phyloP scores from a whole-genome alignment of 2,888 invertebrate genomes.

The Axea sp. region DNA sequence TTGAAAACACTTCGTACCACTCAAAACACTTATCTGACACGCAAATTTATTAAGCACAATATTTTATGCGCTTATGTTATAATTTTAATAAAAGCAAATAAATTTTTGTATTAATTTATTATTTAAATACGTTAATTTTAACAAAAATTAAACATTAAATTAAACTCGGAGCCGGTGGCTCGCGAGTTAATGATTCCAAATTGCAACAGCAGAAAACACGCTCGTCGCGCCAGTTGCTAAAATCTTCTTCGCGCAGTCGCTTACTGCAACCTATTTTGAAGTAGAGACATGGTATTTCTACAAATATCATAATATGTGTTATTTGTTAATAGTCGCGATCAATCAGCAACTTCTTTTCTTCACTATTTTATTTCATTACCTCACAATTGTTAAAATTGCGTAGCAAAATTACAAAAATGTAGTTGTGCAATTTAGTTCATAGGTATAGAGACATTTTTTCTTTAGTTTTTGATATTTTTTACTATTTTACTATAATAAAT shows the following conservation, averaged over 20 bases:
- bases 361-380: too few relatives aligned
- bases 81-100: too few relatives aligned
- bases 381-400: too few relatives aligned
- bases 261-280: slow-evolving; percentile 59
- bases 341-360: too few relatives aligned
- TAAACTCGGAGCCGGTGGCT: slow-evolving; percentile 58
- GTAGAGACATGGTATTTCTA: slow-evolving; percentile 45
- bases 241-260: slow-evolving; percentile 57
- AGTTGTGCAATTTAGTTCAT: too few relatives aligned
- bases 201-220: slow-evolving; percentile 35
- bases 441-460: too few relatives aligned
- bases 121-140: not conserved
- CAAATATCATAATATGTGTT: slow-evolving; percentile 31
- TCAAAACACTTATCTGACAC: slow-evolving; percentile 17
- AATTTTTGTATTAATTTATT: too few relatives aligned
- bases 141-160: slow-evolving; percentile 31
- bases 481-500: too few relatives aligned
- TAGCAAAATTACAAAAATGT: too few relatives aligned
- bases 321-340: too few relatives aligned
- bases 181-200: slow-evolving; percentile 53
- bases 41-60: slow-evolving; percentile 2
- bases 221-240: slow-evolving; percentile 44
- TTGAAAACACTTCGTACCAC: slow-evolving; percentile 5
- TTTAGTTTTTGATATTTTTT: too few relatives aligned
- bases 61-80: too few relatives aligned